Base-by-base conservation (phyloP, 2,113 vertebrate genomes). In the Eolophus roseicapilla region DNA sequence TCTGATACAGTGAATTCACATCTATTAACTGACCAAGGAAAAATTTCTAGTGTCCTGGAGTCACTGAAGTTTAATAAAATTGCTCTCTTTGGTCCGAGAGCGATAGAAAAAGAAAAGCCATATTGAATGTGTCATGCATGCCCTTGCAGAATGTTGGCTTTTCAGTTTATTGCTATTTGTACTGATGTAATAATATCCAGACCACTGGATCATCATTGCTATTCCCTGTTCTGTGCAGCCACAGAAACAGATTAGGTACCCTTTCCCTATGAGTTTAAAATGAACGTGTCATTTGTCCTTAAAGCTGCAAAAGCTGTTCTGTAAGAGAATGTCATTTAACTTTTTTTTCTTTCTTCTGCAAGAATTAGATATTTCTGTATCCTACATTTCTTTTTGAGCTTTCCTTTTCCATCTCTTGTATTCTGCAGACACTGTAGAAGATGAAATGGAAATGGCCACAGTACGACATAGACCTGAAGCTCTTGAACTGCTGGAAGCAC, bases 401-500 rank as follows among this genome's bases (percentile, higher is more conserved):
- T 82, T 87, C 3, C 63, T 97, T 92, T 82, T 96, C 16, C 96
- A 7, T 97, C 93, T 85, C 24, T 95, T 95, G 33, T 91, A 23
- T 87, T 95, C 96, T 97, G 64, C 98, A 99, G 99, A 99, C 97
- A 99, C 99, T 88, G 98, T 99, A 68, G 99, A 99, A 98, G 99
- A 99, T 98, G 99, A 99, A 96, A 98, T 99, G 95, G 99, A 99
- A 97, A 98, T 99, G 94, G 99, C 99, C 41, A 98, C 99, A 2
- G 99, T 99, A 86, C 99, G 99, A 88, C 99, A 99, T 97, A 99
- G 99, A 93, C 99, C 99, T 8, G 99, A 99, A 97, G 98, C 98
- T 75, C 98, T 99, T 86, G 99, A 99, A 82, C 98, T 99, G 76
- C 98, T 99, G 89, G 99, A 99, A 97, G 98, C 99, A 69, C 99